Evolutionary conservation across 1,140 invertebrate genomes (phyloP), one percentile per base, ranked within the genome.

Genomic region (Globodera rostochiensis): DNA sequence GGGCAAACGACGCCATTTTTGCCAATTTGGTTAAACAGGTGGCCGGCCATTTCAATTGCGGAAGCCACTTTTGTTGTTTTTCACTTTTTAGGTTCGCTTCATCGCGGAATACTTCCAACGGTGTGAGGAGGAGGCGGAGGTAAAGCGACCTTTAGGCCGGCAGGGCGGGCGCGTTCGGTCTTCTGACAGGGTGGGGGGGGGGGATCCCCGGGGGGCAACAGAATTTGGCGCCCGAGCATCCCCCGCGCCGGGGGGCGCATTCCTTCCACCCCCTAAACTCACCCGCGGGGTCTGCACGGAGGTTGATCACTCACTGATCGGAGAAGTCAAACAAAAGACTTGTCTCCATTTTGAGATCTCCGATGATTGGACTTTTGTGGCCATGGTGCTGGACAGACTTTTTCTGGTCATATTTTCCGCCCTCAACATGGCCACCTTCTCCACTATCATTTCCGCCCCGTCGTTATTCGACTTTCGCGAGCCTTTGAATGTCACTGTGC

Each of bases 291-390:
- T 36, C 36, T 36, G 36, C 36, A 3, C 36, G 36, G 25, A 36
- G 25, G 2, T 36, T 36, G 36, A 36, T 36, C 36, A 36, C 36
- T 36, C 36, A 36, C 36, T 36, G 36, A 36, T 36, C 36, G 36
- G 36, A 36, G 36, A 36, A 36, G 36, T 36, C 36, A 36, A 36
- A 36, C 36, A 36, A 36, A 36, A 0, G 36, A 13, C 25, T 60
- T 25, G 3, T 11, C 15, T 60, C 25, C 49, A 19, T 64, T 74
- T 87, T 19, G 53, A 88, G 86, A 90, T 89, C 53, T 87, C 87
- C 6, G 96, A 98, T 91, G 98, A 99, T 91, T 99, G 98, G 98
- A 98, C 98, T 90, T 99, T 98, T 91, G 96, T 99, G 5, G 98
- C 98, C 60, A 97, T 98, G 95, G 97, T 99, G 53, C 96, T 99